A percentile compares a stretch with the other conserved stretches of the same genome.
Evolutionary conservation across 2,888 invertebrate species (phyloP).

Genomic region (Pollenia griseotomentosa): DNA sequence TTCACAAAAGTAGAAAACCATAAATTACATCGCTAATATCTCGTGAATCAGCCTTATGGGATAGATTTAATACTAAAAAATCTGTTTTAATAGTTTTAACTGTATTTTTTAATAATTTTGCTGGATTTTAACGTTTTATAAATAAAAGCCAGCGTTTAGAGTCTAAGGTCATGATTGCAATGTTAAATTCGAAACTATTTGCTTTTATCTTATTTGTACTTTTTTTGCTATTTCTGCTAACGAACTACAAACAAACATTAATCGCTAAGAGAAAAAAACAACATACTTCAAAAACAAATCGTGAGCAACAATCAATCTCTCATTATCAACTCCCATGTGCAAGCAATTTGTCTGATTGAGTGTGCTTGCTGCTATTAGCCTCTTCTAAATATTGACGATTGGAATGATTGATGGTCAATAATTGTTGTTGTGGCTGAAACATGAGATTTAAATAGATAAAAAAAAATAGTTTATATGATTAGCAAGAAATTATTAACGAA

Average conservation of each 20-base stretch:
- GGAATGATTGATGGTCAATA: constrained; percentile 12
- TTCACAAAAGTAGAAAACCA: no score
- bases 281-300: not conserved
- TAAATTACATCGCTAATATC: no score
- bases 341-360: not conserved
- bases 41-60: no score
- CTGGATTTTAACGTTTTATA: no score
- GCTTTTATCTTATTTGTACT: not conserved
- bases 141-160: not conserved
- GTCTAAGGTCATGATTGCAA: constrained; percentile 25
- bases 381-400: constrained; percentile 23
- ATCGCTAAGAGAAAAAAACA: not conserved
- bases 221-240: constrained; percentile 5
- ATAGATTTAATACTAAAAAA: no score
- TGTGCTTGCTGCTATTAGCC: not conserved
- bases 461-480: not conserved
- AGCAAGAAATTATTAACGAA: not conserved
- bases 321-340: no score
- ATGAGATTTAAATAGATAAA: not conserved
- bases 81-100: no score
- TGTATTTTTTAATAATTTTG: no score
- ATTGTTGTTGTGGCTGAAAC: not conserved
- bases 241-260: no score
- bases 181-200: not conserved
- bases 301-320: not conserved